A percentile compares a stretch with the other conserved stretches of the same genome.
Evolutionary conservation across 2,888 invertebrate species (phyloP).

Genomic region (Drosophila cyrtoloma): DNA sequence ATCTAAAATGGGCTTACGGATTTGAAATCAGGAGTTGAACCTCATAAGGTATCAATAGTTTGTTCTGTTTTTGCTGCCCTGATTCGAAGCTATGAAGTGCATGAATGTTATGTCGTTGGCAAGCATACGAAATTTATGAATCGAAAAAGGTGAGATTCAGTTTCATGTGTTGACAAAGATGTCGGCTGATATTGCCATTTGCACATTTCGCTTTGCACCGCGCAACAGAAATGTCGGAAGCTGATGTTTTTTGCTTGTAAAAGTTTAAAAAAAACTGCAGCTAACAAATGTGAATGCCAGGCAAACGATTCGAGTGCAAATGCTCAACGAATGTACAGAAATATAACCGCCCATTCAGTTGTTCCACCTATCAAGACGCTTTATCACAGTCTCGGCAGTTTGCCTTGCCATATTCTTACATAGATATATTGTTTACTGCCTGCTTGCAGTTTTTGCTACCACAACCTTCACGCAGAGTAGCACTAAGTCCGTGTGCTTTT

Average conservation of each 20-base stretch:
- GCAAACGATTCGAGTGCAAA: conserved; percentile 31
- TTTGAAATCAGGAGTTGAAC: neutral
- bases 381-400: conserved; percentile 57
- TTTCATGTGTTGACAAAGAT: conserved; percentile 19
- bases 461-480: conserved; percentile 45
- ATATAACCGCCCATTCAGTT: conserved; percentile 16
- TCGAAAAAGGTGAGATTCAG: neutral
- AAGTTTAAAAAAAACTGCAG: conserved; percentile 15
- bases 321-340: conserved; percentile 56
- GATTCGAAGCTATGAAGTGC: neutral
- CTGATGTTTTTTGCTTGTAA: conserved; percentile 11
- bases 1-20: neutral
- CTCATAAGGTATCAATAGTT: neutral
- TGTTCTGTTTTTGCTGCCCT: neutral
- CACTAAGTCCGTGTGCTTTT: conserved; percentile 47
- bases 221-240: conserved; percentile 6
- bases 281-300: conserved; percentile 35
- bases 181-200: neutral
- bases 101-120: neutral
- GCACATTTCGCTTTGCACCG: neutral
- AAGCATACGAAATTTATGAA: neutral
- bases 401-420: conserved; percentile 24
- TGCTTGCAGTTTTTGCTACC: conserved; percentile 56
- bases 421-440: conserved; percentile 54
- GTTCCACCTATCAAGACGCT: conserved; percentile 30